Evolutionary conservation across 2,113 vertebrate genomes (phyloP), one percentile per base, ranked within the genome.

Genomic region (Heliornis fulica): DNA sequence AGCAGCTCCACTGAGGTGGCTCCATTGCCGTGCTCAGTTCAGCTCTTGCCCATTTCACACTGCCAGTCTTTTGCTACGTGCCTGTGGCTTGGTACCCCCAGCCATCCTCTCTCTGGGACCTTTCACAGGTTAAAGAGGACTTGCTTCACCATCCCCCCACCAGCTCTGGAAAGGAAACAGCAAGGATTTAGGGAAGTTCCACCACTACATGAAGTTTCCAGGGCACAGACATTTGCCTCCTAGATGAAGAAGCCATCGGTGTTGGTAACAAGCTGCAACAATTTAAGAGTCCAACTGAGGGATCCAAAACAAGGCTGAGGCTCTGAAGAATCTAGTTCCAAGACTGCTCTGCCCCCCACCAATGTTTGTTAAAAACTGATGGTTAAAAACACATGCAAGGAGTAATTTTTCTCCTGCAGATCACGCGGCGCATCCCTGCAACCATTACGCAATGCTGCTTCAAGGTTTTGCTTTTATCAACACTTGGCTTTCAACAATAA

Each of bases 251-350:
- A 56, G 56, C 11, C 43, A 85, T 8, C 0, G 0, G 54, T 41
- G 61, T 45, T 53, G 19, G 20, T 45, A 91, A 79, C 17, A 76
- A 84, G 34, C 48, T 48, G 32, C n/a, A 43, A 18, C 36, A 46
- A 57, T 38, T 43, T 11, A 77, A 53, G 13, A 94, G 40, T 32
- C 43, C 34, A 43, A 81, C 0, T 36, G 38, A 90, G n/a, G 17
- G n/a, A 82, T 41, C 11, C 0, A 1, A 91, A 92, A 56, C 51
- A 78, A 63, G 23, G 64, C 36, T 66, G 13, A 86, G 32, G 46
- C 41, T 77, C 80, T 81, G 50, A 78, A 81, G 26, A 89, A 90
- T 38, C 76, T 51, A 60, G 83, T 90, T 85, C 31, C n/a, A 64
- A 83, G 60, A 40, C 12, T 23, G 15, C 15, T 32, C 28, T 13